Percentiles rank a stretch among this genome's conserved stretches.
phyloP scores from a whole-genome alignment of 64 coral and sea anemone species.

The Pocillopora verrucosa region DNA sequence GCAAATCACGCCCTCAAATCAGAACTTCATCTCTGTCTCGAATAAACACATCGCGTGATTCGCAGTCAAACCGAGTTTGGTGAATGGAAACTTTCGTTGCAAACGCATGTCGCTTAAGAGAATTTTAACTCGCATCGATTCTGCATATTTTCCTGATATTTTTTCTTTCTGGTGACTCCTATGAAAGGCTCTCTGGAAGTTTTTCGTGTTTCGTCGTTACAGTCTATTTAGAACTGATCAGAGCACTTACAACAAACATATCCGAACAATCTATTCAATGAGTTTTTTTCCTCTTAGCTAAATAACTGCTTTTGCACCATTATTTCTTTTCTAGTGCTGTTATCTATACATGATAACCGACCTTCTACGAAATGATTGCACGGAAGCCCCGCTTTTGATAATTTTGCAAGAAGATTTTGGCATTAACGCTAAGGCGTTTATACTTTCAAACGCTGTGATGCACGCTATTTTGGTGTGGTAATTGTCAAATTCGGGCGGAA shows the following conservation, averaged over 20 bases:
- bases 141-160: background rate
- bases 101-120: background rate
- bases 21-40: background rate
- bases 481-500: conserved; percentile 2
- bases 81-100: background rate
- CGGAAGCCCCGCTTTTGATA: background rate
- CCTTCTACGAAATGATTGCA: conserved; percentile 3
- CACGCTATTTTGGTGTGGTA: conserved; percentile 23
- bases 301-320: background rate
- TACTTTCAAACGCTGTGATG: background rate
- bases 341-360: conserved; percentile 1
- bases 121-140: background rate
- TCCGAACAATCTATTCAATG: background rate
- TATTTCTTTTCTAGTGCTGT: conserved; percentile 23
- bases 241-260: background rate
- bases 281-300: background rate
- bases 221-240: background rate
- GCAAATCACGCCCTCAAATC: background rate
- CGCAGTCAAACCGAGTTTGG: background rate
- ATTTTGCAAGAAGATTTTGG: conserved; percentile 12
- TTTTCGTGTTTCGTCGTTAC: background rate
- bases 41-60: background rate
- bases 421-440: conserved; percentile 43
- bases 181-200: background rate
- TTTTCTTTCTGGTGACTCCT: conserved; percentile 27